These are phyloP conservation scores for Hepsetus odoe DNA, from an alignment of 2,113 vertebrate genomes.

Conservation along the genomic window DNA sequence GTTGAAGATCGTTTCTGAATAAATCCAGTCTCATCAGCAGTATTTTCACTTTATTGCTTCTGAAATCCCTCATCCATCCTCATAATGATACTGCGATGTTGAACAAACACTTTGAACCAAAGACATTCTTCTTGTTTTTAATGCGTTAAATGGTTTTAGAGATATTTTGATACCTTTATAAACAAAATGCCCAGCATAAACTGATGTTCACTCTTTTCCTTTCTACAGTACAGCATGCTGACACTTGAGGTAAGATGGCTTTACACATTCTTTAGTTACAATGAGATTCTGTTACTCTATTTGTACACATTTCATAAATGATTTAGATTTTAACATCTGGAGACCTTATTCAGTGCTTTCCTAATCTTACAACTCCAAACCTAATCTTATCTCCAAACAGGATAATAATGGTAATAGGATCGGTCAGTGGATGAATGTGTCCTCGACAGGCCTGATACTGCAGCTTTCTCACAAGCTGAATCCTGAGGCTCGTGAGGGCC, in stretches of 20 bases:
- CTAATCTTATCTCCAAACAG: slow-evolving; percentile 43
- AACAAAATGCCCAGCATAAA: background rate
- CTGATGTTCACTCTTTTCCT: background rate
- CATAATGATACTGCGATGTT: too few species aligned
- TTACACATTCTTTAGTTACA: background rate
- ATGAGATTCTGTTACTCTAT: too few species aligned
- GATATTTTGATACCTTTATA: background rate
- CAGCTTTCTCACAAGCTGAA: too few species aligned
- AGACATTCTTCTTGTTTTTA: too few species aligned
- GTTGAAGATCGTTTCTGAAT: too few species aligned
- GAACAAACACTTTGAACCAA: too few species aligned
- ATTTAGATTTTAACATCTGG: background rate
- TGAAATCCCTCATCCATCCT: too few species aligned
- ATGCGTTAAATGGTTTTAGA: too few species aligned
- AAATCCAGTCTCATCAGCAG: too few species aligned
- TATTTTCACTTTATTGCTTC: too few species aligned
- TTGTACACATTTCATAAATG: background rate
- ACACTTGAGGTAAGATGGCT: slow-evolving; percentile 63
- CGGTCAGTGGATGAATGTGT: slow-evolving; percentile 69
- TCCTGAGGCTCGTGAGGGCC: too few species aligned
- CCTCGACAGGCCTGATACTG: slow-evolving; percentile 59
- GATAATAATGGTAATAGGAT: slow-evolving; percentile 61
- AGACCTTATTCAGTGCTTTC: background rate
- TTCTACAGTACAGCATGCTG: slow-evolving; percentile 62
- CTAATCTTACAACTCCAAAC: background rate